Conservation (phyloP, 2,113 vertebrate species). For the Cheilinus undulatus region DNA sequence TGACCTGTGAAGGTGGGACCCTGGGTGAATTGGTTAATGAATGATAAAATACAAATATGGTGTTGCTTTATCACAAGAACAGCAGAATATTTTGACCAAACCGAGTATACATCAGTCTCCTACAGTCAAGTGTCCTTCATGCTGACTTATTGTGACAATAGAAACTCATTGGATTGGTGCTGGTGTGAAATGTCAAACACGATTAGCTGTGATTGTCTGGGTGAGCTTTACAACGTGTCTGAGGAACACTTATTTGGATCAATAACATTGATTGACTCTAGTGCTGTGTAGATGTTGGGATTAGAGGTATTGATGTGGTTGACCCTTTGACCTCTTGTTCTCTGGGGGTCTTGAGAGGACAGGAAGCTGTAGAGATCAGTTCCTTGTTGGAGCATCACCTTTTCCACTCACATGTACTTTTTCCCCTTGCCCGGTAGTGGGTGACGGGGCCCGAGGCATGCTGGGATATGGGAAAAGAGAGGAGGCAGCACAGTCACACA, state of each 20-base stretch:
- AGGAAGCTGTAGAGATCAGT: neutral
- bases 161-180: neutral
- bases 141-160: neutral
- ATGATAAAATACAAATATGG: no score
- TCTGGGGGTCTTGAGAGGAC: neutral
- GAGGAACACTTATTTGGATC: slow-evolving; percentile 34
- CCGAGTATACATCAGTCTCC: no score
- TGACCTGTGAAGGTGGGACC: no score
- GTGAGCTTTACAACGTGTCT: neutral
- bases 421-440: slow-evolving; percentile 1
- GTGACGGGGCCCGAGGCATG: slow-evolving; percentile 35
- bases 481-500: slow-evolving; percentile 53
- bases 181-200: slow-evolving; percentile 11
- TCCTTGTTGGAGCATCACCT: neutral
- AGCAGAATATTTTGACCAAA: no score
- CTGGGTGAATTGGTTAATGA: no score
- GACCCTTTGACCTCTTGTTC: slow-evolving; percentile 55
- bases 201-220: neutral
- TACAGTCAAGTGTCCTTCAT: neutral
- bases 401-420: neutral
- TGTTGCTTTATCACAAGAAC: no score
- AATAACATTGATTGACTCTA: slow-evolving; percentile 50
- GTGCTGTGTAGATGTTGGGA: slow-evolving; percentile 1
- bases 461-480: slow-evolving; percentile 71
- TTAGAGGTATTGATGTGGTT: slow-evolving; percentile 34